Conservation (phyloP, 2,888 invertebrate species). For the Dascillus cervinus region DNA sequence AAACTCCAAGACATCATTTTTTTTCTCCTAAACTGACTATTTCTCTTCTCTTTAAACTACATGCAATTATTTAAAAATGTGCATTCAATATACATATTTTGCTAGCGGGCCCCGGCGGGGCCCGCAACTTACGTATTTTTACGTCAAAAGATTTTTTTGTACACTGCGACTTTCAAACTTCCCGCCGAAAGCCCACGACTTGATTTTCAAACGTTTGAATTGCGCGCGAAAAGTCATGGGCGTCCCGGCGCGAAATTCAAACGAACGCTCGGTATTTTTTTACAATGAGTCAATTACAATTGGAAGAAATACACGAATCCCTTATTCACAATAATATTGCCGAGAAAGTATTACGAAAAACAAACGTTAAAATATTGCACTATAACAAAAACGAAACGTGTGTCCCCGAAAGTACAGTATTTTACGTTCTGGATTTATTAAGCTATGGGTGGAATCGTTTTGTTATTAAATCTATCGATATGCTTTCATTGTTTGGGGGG, state of each 20-base stretch:
- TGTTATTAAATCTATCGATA: slow-evolving; percentile 32
- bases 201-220: too few relatives aligned
- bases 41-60: slow-evolving; percentile 37
- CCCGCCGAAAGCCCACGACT: too few relatives aligned
- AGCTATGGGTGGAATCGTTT: slow-evolving; percentile 29
- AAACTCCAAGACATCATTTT: slow-evolving; percentile 21
- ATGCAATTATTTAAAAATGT: slow-evolving; percentile 42
- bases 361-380: slow-evolving; percentile 37
- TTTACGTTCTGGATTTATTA: slow-evolving; percentile 16
- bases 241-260: too few relatives aligned
- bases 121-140: slow-evolving; percentile 11
- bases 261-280: too few relatives aligned
- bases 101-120: too few relatives aligned
- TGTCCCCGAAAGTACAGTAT: slow-evolving; percentile 7
- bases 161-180: slow-evolving; percentile 28
- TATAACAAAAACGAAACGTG: slow-evolving; percentile 14
- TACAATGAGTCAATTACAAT: slow-evolving; percentile 35
- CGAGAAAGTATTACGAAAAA: slow-evolving; percentile 33
- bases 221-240: too few relatives aligned
- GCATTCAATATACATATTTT: slow-evolving; percentile 31
- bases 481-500: too few relatives aligned
- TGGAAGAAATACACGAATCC: slow-evolving; percentile 36
- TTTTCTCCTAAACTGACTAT: slow-evolving; percentile 32
- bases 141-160: slow-evolving; percentile 33
- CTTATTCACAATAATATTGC: slow-evolving; percentile 32